phyloP scores from a whole-genome alignment of 2,113 vertebrate species.

The Corynorhinus townsendii region DNA sequence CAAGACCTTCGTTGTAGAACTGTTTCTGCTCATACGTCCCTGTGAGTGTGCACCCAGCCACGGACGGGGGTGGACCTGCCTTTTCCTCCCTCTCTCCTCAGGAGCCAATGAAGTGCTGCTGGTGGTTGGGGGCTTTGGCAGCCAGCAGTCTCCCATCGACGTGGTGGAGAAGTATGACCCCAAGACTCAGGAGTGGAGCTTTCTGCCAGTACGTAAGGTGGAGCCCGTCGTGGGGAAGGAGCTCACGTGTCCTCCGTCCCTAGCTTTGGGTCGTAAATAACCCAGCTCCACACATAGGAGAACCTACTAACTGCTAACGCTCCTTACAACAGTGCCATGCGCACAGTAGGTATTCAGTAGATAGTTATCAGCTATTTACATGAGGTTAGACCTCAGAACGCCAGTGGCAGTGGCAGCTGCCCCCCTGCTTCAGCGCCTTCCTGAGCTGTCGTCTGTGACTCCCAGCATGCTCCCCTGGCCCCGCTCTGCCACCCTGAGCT shows the following conservation, averaged over 20 bases:
- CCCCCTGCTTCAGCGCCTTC: neutral
- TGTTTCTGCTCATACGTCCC: neutral
- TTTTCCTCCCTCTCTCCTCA: conserved; percentile 73
- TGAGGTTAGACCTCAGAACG: neutral
- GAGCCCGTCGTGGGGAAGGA: neutral
- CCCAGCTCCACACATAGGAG: neutral
- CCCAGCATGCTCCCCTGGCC: neutral
- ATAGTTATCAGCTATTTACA: neutral
- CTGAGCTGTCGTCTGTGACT: neutral
- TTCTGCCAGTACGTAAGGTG: conserved; percentile 89
- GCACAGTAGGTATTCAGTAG: neutral
- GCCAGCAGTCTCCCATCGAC: conserved; percentile 97
- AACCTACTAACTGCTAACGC: neutral
- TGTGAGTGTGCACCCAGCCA: neutral
- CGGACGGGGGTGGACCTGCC: neutral
- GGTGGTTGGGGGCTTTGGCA: conserved; percentile 97
- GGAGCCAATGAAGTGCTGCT: conserved; percentile 98
- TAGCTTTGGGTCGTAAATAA: neutral
- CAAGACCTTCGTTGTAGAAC: neutral
- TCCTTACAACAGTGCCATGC: neutral
- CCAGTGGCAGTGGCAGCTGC: neutral
- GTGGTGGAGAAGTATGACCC: conserved; percentile 98
- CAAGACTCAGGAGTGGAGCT: conserved; percentile 98
- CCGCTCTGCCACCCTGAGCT: neutral
- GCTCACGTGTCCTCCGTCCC: neutral